Conservation (phyloP, 1,140 invertebrate genomes). For the Telenomus remus region DNA sequence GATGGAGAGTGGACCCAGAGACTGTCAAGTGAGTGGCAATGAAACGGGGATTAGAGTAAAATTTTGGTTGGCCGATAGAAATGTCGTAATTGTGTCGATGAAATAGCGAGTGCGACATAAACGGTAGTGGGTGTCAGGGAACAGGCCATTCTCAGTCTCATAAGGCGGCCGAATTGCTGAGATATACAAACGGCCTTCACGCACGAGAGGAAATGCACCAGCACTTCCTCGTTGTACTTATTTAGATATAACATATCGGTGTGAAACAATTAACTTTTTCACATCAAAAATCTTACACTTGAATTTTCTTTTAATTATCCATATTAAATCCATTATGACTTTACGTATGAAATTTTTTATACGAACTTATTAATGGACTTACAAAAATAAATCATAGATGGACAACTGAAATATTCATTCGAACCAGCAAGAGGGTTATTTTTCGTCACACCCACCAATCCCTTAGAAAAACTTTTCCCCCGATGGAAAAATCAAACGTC, state of each 20-base stretch:
- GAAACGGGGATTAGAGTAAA: constrained; percentile 1
- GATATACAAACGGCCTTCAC: constrained; percentile 48
- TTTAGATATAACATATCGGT: constrained; percentile 55
- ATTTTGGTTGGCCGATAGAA: constrained; percentile 20
- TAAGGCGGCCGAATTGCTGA: constrained; percentile 38
- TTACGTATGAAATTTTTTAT: too few species aligned
- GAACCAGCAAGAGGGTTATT: too few species aligned
- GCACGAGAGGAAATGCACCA: constrained; percentile 46
- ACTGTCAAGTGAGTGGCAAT: background rate
- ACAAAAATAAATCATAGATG: too few species aligned
- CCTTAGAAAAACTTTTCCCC: too few species aligned
- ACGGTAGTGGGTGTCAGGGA: constrained; percentile 35
- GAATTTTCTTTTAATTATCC: too few species aligned
- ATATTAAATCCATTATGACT: too few species aligned
- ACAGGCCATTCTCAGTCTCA: constrained; percentile 31
- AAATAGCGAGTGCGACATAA: constrained; percentile 34
- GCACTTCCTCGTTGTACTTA: constrained; percentile 53
- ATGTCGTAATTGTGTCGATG: constrained; percentile 50
- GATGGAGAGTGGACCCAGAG: too few species aligned
- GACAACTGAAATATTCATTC: too few species aligned
- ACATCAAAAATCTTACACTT: too few species aligned
- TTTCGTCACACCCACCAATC: too few species aligned
- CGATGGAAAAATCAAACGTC: too few species aligned
- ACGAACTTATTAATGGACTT: too few species aligned
- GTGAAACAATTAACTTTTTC: background rate